Evolutionary conservation across 2,888 invertebrate genomes (phyloP).

Genomic region (Leptinotarsa haldemani): DNA sequence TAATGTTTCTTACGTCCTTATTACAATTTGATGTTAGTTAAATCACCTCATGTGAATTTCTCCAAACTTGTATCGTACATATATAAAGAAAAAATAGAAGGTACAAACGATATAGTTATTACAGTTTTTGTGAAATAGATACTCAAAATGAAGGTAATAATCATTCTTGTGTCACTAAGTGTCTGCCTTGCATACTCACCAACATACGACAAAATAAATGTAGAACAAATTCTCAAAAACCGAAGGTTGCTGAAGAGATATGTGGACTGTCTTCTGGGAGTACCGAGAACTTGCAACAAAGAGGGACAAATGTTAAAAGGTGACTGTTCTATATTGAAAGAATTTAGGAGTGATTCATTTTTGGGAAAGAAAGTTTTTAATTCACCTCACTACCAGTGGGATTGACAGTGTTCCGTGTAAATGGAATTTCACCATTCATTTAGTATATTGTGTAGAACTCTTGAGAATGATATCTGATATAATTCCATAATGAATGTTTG

Average conservation of each 20-base stretch:
- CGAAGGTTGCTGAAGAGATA: slow-evolving; percentile 70
- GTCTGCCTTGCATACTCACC: slow-evolving; percentile 29
- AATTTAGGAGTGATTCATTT: too few species aligned
- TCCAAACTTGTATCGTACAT: neutral
- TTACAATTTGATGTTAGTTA: neutral
- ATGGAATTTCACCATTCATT: too few species aligned
- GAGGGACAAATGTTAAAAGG: slow-evolving; percentile 80
- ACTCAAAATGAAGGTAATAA: slow-evolving; percentile 16
- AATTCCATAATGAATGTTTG: too few species aligned
- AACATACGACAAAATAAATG: slow-evolving; percentile 68
- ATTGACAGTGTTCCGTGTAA: too few species aligned
- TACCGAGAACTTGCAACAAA: slow-evolving; percentile 73
- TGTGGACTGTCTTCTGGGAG: slow-evolving; percentile 69
- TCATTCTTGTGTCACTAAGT: slow-evolving; percentile 18
- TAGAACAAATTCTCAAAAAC: slow-evolving; percentile 76
- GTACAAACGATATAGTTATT: neutral
- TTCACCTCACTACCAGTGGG: too few species aligned
- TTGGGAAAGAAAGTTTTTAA: too few species aligned
- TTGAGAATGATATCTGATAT: too few species aligned
- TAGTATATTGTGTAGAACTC: too few species aligned
- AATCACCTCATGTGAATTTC: neutral
- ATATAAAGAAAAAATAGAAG: neutral
- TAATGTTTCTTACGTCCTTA: neutral
- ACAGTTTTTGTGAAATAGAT: neutral
- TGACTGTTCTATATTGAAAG: too few species aligned